These are phyloP conservation scores for Crypturellus tataupa DNA, from an alignment of 2,797 vertebrate species.

Conservation along the genomic window DNA sequence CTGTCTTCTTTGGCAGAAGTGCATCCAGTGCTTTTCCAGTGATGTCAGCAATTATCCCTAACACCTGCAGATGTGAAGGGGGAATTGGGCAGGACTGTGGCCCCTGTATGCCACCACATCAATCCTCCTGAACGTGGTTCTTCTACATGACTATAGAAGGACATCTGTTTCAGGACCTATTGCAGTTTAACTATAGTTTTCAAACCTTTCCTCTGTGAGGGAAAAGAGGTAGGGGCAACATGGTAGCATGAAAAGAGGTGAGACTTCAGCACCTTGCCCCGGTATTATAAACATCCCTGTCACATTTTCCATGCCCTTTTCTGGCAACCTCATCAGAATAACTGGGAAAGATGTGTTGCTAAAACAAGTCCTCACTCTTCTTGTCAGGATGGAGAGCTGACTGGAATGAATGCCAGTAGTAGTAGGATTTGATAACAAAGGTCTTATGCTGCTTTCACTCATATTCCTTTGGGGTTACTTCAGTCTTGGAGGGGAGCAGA, in stretches of 20 bases:
- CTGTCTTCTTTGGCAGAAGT: neutral
- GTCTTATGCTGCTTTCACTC: neutral
- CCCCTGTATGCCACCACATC: neutral
- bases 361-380: neutral
- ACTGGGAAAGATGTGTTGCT: neutral
- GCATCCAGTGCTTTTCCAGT: neutral
- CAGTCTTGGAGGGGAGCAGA: neutral
- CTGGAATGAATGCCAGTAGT: neutral
- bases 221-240: neutral
- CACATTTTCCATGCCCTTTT: neutral
- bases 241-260: neutral
- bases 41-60: neutral
- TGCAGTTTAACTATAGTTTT: neutral
- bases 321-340: neutral
- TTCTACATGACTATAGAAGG: neutral
- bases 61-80: neutral
- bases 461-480: neutral
- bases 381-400: neutral
- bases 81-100: neutral
- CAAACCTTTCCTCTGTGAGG: neutral
- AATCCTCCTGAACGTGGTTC: constrained; percentile 25
- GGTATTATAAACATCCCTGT: neutral
- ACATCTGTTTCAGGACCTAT: neutral
- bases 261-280: neutral
- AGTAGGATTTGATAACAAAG: neutral